phyloP scores from a whole-genome alignment of 2,888 invertebrate species.

The Temnothorax ravouxi region DNA sequence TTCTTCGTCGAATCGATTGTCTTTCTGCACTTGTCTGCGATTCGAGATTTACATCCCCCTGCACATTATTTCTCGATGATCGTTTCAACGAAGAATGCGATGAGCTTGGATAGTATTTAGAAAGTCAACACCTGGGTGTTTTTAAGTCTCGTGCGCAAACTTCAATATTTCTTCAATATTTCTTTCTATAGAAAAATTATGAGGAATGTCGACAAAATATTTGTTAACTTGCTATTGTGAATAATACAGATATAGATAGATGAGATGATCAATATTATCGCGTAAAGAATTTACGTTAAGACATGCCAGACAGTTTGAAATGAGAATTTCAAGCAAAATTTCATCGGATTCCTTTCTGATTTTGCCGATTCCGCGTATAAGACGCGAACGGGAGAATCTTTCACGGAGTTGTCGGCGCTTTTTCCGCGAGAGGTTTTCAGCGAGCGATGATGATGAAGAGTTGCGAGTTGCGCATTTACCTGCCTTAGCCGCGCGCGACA shows the following conservation, averaged over 20 bases:
- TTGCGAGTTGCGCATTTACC: conserved; percentile 63
- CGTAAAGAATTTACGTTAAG: neutral
- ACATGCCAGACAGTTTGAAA: neutral
- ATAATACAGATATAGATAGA: neutral
- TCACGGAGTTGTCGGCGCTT: conserved; percentile 13
- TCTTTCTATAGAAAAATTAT: neutral
- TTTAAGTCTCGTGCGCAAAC: neutral
- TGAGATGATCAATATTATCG: neutral
- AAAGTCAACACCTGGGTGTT: neutral
- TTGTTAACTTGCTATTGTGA: neutral
- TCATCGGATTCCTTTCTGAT: neutral
- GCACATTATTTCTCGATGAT: neutral
- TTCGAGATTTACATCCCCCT: neutral
- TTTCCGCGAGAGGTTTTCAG: conserved; percentile 1
- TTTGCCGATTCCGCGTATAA: neutral
- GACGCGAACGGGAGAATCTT: neutral
- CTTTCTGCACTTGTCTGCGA: neutral
- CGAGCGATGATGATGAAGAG: conserved; percentile 56
- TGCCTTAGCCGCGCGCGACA: conserved; percentile 63
- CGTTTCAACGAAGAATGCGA: neutral
- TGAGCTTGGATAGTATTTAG: neutral
- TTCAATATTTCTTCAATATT: neutral
- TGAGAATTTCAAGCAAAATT: conserved; percentile 1
- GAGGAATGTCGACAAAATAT: neutral
- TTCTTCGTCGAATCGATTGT: conserved; percentile 54